Percentiles rank a stretch among this genome's conserved stretches.
Conservation (phyloP, 2,888 invertebrate species). For the Stegana nigrithorax region DNA sequence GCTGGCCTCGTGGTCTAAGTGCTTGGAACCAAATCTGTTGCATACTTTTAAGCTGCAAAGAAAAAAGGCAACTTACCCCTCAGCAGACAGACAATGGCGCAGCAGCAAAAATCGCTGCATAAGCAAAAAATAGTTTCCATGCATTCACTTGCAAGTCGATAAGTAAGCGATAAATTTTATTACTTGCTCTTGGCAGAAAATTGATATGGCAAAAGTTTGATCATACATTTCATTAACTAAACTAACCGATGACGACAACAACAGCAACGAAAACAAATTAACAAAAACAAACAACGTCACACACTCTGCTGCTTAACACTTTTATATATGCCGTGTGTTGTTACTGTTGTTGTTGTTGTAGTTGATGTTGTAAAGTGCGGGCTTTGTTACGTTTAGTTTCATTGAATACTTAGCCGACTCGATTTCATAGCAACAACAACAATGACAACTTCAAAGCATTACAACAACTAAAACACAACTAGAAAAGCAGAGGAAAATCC, state of each 20-base stretch:
- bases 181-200: background rate
- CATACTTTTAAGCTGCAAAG: slow-evolving; percentile 1
- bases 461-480: background rate
- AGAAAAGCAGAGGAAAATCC: too few relatives aligned
- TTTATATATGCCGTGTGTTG: too few relatives aligned
- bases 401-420: background rate
- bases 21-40: slow-evolving; percentile 6
- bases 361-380: background rate
- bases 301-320: too few relatives aligned
- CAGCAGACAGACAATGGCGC: too few relatives aligned
- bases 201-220: background rate
- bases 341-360: background rate
- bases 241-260: too few relatives aligned
- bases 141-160: too few relatives aligned
- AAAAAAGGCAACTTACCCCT: too few relatives aligned
- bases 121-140: too few relatives aligned
- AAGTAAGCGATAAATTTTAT: slow-evolving; percentile 2
- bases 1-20: background rate
- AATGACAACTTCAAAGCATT: background rate
- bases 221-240: too few relatives aligned
- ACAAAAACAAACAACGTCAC: background rate
- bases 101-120: too few relatives aligned
- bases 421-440: slow-evolving; percentile 6
- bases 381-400: slow-evolving; percentile 1
- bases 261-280: background rate